These are phyloP conservation scores for Hydra vulgaris DNA, from an alignment of 30 jellyfish, hydroid and myxozoan species.

Conservation along the genomic window DNA sequence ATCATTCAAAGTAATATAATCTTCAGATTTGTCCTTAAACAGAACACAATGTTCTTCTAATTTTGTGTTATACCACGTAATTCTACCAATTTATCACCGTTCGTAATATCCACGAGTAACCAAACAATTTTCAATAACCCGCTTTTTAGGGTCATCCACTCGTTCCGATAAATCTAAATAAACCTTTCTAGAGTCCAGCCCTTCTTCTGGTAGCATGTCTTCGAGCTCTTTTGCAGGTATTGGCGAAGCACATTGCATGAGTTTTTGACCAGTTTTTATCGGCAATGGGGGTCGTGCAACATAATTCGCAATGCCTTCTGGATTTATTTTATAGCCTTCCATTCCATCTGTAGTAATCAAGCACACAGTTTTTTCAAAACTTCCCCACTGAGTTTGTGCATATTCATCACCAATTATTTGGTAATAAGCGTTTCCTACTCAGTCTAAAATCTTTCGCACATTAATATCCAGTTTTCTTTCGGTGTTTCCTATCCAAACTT, in stretches of 20 bases:
- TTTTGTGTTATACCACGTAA: slow-evolving; percentile 24
- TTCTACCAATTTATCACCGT: slow-evolving; percentile 12
- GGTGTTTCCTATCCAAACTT: not conserved
- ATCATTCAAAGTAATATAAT: not conserved
- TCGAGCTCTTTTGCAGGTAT: not conserved
- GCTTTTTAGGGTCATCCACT: not conserved
- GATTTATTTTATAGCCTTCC: not conserved
- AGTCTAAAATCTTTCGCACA: not conserved
- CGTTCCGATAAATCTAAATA: not conserved
- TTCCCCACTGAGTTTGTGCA: not conserved
- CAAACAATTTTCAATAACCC: not conserved
- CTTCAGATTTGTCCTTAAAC: slow-evolving; percentile 6
- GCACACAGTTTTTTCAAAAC: slow-evolving; percentile 2
- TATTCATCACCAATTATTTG: not conserved
- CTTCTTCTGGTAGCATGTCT: not conserved
- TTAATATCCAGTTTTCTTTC: not conserved
- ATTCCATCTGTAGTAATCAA: not conserved
- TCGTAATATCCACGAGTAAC: slow-evolving; percentile 11
- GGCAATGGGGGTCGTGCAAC: not conserved
- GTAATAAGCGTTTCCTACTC: not conserved
- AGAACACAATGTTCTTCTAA: slow-evolving; percentile 17
- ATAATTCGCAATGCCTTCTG: not conserved
- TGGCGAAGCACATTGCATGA: not conserved
- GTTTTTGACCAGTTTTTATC: not conserved
- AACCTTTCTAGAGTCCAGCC: not conserved